Evolutionary conservation across 2,888 invertebrate species (phyloP), one percentile per base, ranked within the genome.

Genomic region (Itoplectis maculator): DNA sequence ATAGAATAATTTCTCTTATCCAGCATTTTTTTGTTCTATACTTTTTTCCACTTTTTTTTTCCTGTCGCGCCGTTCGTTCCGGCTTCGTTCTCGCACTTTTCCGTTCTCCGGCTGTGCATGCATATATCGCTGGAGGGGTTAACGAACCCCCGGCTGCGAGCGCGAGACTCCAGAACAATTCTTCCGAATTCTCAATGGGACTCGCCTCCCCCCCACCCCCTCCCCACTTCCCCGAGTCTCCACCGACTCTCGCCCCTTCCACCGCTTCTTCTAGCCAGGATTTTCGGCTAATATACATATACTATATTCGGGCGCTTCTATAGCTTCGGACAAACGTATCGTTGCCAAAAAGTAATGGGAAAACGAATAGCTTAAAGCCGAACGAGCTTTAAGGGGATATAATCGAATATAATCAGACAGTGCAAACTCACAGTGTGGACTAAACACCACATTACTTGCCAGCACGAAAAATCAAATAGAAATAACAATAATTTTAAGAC

Each of bases 321-420:
- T 42, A 47, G 35, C 23, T 56, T n/a, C 18, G 74, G 51, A 63
- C 63, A 74, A 35, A 54, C n/a, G 69, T 63, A 65, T 51, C 56
- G 47, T 79, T 79, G 78, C 75, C 79, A 79, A 73, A 76, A 76
- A 82, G 59, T 77, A 63, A 63, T 72, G 68, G 61, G 45, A 54
- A 77, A 76, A 56, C 65, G 79, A 73, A 80, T 76, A 81, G 82
- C 82, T 85, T 84, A 85, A 83, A 83, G 82, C 63, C 51, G 49
- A 63, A 2, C 49, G 74, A 51, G 49, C 47, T 63, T 54, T 63
- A 63, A 49, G 49, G 74, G 49, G 56, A 49, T 35, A 42, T 45
- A 13, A 11, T 77, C 63, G 66, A 68, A n/a, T n/a, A n/a, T 49
- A 9, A 23, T 20, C 29, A 56, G 11, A n/a, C 40, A 68, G 74